Conservation (phyloP, 2,888 invertebrate species). For the Xestobium rufovillosum region DNA sequence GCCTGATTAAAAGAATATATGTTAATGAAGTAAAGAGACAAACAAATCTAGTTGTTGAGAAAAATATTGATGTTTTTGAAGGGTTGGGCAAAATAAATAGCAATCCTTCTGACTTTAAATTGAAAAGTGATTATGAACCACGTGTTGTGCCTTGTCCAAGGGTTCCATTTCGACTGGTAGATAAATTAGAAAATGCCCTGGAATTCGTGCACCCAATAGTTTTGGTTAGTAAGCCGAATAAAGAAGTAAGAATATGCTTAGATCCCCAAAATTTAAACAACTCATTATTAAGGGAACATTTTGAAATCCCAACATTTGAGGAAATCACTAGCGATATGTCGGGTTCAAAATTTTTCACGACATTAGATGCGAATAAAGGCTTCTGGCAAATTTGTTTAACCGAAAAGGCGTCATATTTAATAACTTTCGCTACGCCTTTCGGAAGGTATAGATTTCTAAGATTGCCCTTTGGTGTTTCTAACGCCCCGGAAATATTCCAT, state of each 20-base stretch:
- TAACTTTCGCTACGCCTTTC: slow-evolving; percentile 27
- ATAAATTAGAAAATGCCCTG: slow-evolving; percentile 14
- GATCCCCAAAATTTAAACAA: slow-evolving; percentile 30
- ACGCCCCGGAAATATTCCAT: slow-evolving; percentile 26
- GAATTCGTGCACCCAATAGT: slow-evolving; percentile 18
- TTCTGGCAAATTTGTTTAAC: slow-evolving; percentile 26
- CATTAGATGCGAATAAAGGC: slow-evolving; percentile 23
- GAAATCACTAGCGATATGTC: slow-evolving; percentile 10
- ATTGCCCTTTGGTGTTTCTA: slow-evolving; percentile 26
- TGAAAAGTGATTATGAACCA: slow-evolving; percentile 21
- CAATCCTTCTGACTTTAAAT: slow-evolving; percentile 18
- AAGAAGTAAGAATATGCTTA: too few species aligned
- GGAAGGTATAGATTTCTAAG: slow-evolving; percentile 23
- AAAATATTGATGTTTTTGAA: slow-evolving; percentile 21
- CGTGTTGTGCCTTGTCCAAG: slow-evolving; percentile 14
- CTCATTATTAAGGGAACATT: slow-evolving; percentile 24
- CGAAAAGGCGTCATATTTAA: slow-evolving; percentile 21
- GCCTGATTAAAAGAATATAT: slow-evolving; percentile 12
- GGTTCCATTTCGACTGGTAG: slow-evolving; percentile 16
- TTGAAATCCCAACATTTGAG: slow-evolving; percentile 18
- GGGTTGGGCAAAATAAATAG: slow-evolving; percentile 21
- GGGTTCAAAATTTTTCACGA: slow-evolving; percentile 16
- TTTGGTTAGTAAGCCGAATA: slow-evolving; percentile 19
- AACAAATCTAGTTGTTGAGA: slow-evolving; percentile 7
- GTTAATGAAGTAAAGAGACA: slow-evolving; percentile 10